A percentile compares a stretch with the other conserved stretches of the same genome.
Evolutionary conservation across 2,113 vertebrate genomes (phyloP).

Genomic region (Salvelinus namaycush): DNA sequence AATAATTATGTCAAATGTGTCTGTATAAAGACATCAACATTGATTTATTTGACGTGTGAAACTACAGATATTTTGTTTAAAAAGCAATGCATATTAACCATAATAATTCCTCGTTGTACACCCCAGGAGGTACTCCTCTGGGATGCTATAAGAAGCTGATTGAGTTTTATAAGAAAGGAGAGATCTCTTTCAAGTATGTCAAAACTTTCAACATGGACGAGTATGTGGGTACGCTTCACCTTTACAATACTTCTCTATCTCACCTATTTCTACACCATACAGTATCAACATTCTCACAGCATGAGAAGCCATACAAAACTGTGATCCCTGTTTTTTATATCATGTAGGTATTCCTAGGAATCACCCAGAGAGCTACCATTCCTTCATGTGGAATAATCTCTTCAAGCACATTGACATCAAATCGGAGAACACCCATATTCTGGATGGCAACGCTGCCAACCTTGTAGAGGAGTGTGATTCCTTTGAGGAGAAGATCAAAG

Average conservation of each 20-base stretch:
- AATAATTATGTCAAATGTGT: too few relatives aligned
- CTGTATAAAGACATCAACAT: too few relatives aligned
- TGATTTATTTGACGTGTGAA: too few relatives aligned
- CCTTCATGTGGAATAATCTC: slow-evolving; percentile 99
- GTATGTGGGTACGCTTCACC: slow-evolving; percentile 84
- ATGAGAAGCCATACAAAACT: background rate
- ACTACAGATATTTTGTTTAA: too few relatives aligned
- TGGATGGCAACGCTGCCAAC: slow-evolving; percentile 87
- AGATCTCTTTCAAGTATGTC: slow-evolving; percentile 92
- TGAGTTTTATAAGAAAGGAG: slow-evolving; percentile 87
- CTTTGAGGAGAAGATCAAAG: slow-evolving; percentile 90
- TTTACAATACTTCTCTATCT: background rate
- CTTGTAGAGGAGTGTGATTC: slow-evolving; percentile 83
- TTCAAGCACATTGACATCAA: slow-evolving; percentile 95
- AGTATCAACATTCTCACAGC: too few relatives aligned
- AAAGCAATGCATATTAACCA: background rate
- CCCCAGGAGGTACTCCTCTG: slow-evolving; percentile 88
- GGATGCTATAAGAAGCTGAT: slow-evolving; percentile 93
- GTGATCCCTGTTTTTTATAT: slow-evolving; percentile 14
- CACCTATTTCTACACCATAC: background rate
- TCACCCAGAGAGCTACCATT: slow-evolving; percentile 95
- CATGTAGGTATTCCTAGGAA: slow-evolving; percentile 86
- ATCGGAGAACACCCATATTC: slow-evolving; percentile 88
- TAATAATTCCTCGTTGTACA: background rate
- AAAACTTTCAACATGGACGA: slow-evolving; percentile 99